Conservation (phyloP, 2,113 vertebrate genomes). For the Cyanistes caeruleus region DNA sequence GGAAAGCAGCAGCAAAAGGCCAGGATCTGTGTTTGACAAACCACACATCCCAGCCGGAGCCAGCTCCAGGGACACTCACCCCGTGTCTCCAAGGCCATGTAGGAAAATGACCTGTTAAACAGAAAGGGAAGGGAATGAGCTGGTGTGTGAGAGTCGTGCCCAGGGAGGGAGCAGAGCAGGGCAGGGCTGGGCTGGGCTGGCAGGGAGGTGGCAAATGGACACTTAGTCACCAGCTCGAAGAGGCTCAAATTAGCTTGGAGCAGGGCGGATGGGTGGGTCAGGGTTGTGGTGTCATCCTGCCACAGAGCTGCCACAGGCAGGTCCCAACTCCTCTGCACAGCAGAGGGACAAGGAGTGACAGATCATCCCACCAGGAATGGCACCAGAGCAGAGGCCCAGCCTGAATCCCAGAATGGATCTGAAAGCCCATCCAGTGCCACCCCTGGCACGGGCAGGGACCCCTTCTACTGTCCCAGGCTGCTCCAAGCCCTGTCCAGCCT, state of each 20-base stretch:
- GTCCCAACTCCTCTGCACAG: background rate
- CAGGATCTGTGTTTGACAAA: fast-evolving
- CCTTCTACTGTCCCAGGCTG: fast-evolving
- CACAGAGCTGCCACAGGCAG: background rate
- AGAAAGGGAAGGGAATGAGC: slow-evolving; percentile 9
- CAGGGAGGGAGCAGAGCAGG: background rate
- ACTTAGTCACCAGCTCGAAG: background rate
- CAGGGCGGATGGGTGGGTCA: background rate
- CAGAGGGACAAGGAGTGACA: background rate
- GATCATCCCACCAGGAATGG: background rate
- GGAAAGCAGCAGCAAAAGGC: background rate
- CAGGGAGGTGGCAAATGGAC: background rate
- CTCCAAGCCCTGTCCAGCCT: fast-evolving
- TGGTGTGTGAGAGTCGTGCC: background rate
- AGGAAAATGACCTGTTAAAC: slow-evolving; percentile 93
- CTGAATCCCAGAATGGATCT: background rate
- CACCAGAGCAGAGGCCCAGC: background rate
- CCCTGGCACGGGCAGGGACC: background rate
- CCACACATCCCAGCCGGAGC: fast-evolving
- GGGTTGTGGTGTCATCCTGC: background rate
- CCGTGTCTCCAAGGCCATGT: slow-evolving; percentile 94
- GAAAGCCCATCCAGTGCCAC: background rate
- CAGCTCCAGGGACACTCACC: slow-evolving; percentile 79
- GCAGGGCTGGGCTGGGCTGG: background rate
- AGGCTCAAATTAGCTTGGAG: background rate